Percentiles rank a stretch among this genome's conserved stretches.
Conservation (phyloP, 1,140 invertebrate species). For the Eumaeus atala region DNA sequence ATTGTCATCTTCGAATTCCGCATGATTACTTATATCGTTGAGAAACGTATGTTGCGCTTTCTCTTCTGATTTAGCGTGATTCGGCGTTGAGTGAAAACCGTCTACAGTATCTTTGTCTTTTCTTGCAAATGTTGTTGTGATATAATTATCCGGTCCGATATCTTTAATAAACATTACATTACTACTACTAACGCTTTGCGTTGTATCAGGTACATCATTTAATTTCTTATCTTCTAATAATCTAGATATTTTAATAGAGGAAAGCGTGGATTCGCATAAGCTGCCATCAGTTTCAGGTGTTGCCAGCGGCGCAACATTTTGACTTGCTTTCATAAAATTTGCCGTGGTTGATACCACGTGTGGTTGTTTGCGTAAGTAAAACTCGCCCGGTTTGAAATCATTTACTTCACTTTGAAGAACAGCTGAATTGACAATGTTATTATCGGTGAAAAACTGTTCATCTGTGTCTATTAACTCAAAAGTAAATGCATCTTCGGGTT, state of each 20-base stretch:
- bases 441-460: constrained; percentile 74
- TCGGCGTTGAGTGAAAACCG: constrained; percentile 52
- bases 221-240: constrained; percentile 60
- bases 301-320: constrained; percentile 74
- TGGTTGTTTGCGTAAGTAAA: constrained; percentile 59
- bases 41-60: constrained; percentile 67
- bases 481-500: constrained; percentile 82
- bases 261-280: constrained; percentile 71
- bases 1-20: constrained; percentile 72
- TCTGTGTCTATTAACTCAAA: constrained; percentile 87
- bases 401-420: constrained; percentile 52
- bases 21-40: constrained; percentile 66
- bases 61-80: constrained; percentile 64
- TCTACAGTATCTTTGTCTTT: constrained; percentile 63
- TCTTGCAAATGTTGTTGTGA: constrained; percentile 77
- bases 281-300: constrained; percentile 78
- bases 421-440: constrained; percentile 60
- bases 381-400: constrained; percentile 69
- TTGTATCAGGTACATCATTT: constrained; percentile 60
- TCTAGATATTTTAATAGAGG: constrained; percentile 65
- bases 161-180: constrained; percentile 76
- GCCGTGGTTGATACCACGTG: constrained; percentile 43
- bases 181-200: constrained; percentile 71
- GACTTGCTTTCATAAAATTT: constrained; percentile 54
- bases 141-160: constrained; percentile 80